Conservation (phyloP, 2,888 invertebrate species). For the Ischnus inquisitorius region DNA sequence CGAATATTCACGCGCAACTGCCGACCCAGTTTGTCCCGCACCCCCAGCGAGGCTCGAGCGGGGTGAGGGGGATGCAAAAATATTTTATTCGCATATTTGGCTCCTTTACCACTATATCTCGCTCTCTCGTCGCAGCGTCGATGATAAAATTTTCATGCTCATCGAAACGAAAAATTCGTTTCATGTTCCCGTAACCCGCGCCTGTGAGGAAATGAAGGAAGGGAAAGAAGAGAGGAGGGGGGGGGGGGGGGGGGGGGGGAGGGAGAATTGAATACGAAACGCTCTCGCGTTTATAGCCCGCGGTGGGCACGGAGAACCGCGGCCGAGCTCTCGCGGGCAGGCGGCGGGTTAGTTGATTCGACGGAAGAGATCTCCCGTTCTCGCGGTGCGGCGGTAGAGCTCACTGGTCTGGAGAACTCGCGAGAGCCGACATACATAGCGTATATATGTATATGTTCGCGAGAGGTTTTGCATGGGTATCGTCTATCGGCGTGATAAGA, state of each 20-base stretch:
- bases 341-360: constrained; percentile 26
- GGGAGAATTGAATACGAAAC: not conserved
- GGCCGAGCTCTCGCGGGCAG: constrained; percentile 11
- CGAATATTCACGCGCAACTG: constrained; percentile 45
- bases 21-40: not conserved
- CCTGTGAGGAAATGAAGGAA: not conserved
- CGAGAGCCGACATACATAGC: not conserved
- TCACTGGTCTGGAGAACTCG: constrained; percentile 22
- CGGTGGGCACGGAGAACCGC: constrained; percentile 10
- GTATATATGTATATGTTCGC: not conserved
- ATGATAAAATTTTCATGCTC: constrained; percentile 35
- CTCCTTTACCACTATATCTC: not conserved
- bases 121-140: not conserved
- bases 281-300: constrained; percentile 29
- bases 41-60: constrained; percentile 12
- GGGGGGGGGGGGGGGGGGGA: not conserved
- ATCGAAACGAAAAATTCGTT: constrained; percentile 49
- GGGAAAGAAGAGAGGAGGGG: not conserved
- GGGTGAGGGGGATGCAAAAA: constrained; percentile 34
- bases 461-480: constrained; percentile 31
- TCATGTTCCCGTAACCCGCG: constrained; percentile 11
- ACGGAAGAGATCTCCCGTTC: constrained; percentile 27
- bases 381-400: not conserved
- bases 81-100: constrained; percentile 43
- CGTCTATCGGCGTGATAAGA: constrained; percentile 61